Conservation (phyloP, 2,888 invertebrate genomes). For the Plusia festucae region DNA sequence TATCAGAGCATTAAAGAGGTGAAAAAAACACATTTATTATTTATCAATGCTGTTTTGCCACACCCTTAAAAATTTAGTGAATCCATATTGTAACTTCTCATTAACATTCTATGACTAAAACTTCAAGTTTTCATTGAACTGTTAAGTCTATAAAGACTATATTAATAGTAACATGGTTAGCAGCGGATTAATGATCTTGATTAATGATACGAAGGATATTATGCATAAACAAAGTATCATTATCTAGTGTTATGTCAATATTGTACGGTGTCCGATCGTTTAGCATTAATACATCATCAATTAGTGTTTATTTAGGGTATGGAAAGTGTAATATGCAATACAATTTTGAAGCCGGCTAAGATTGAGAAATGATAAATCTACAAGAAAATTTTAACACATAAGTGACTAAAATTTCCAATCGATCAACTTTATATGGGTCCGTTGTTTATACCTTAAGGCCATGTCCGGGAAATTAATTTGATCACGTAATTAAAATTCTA, state of each 20-base stretch:
- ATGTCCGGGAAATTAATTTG: background rate
- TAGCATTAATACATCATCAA: slow-evolving; percentile 47
- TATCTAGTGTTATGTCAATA: slow-evolving; percentile 52
- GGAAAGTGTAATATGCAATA: slow-evolving; percentile 40
- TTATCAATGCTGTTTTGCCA: background rate
- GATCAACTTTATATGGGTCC: no score
- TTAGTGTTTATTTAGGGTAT: slow-evolving; percentile 42
- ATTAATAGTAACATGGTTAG: slow-evolving; percentile 38
- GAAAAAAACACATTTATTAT: no score
- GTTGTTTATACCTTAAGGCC: no score
- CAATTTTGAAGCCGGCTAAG: no score
- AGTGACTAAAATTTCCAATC: no score
- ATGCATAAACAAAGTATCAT: slow-evolving; percentile 49
- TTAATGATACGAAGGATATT: slow-evolving; percentile 51
- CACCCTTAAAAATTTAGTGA: background rate
- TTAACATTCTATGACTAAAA: background rate
- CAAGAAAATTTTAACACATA: no score
- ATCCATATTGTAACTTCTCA: background rate
- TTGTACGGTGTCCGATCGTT: slow-evolving; percentile 37
- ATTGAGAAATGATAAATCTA: no score
- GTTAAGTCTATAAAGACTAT: slow-evolving; percentile 24
- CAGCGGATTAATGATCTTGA: slow-evolving; percentile 48
- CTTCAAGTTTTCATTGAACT: slow-evolving; percentile 17
- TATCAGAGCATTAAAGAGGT: no score
- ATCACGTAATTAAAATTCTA: no score